These are phyloP conservation scores for Aptenodytes patagonicus DNA, from an alignment of 2,113 vertebrate genomes.

Conservation along the genomic window DNA sequence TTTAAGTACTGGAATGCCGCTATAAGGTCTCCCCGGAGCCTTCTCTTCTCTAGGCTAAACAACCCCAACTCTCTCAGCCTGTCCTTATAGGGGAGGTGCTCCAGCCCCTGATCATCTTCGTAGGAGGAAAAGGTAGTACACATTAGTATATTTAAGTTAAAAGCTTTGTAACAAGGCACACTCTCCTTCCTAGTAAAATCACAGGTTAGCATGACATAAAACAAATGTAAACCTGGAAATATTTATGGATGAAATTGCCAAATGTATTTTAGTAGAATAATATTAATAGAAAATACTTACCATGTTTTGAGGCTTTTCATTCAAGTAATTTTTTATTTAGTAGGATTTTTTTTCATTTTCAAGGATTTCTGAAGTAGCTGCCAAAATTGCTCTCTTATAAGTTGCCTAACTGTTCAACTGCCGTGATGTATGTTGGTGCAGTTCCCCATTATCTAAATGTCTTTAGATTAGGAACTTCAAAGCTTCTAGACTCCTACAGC, in stretches of 20 bases:
- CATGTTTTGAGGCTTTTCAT: background rate
- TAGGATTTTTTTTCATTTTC: background rate
- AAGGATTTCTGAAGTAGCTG: background rate
- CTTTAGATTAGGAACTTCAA: background rate
- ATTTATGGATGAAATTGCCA: background rate
- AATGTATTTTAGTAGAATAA: background rate
- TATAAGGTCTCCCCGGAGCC: background rate
- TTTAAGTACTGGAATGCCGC: background rate
- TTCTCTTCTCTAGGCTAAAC: background rate
- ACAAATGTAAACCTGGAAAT: background rate
- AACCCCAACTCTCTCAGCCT: background rate
- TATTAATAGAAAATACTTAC: background rate
- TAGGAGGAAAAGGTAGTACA: background rate
- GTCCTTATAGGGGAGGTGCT: background rate
- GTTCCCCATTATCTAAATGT: background rate
- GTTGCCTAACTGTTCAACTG: background rate
- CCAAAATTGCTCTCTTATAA: background rate
- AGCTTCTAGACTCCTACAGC: background rate
- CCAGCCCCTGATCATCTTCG: background rate
- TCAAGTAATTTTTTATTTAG: background rate
- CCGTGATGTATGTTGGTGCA: background rate
- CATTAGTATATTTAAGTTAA: background rate
- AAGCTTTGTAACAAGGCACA: rapidly evolving
- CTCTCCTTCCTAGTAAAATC: background rate
- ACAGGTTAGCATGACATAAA: background rate